These are phyloP conservation scores for Porites evermanni DNA, from an alignment of 92 coral and sea anemone genomes.

Conservation along the genomic window DNA sequence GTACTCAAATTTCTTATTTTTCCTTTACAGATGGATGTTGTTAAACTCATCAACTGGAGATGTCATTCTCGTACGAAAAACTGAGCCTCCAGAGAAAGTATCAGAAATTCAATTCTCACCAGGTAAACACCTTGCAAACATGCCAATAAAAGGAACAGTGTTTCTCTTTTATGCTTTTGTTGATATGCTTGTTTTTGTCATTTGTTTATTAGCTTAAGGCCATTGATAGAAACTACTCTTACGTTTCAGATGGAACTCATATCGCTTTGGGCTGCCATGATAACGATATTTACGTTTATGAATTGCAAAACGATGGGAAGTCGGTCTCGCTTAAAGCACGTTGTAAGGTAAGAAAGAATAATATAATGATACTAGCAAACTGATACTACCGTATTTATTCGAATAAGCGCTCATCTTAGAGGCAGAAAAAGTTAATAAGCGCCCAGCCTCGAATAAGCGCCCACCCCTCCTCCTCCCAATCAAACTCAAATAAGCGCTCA, in stretches of 20 bases:
- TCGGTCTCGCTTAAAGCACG: slow-evolving; percentile 67
- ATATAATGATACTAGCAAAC: not conserved
- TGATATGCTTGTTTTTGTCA: not conserved
- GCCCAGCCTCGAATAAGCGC: too few species aligned
- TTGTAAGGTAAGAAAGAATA: slow-evolving; percentile 59
- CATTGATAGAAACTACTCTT: not conserved
- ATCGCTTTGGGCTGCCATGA: slow-evolving; percentile 85
- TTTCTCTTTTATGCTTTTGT: not conserved
- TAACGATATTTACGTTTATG: slow-evolving; percentile 71
- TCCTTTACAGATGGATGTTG: slow-evolving; percentile 63
- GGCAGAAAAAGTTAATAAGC: too few species aligned
- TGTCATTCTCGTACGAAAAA: slow-evolving; percentile 43
- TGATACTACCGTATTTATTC: too few species aligned
- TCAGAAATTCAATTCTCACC: slow-evolving; percentile 87
- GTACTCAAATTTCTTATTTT: too few species aligned
- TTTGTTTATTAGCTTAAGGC: not conserved
- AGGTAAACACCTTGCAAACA: slow-evolving; percentile 38
- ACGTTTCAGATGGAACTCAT: slow-evolving; percentile 67
- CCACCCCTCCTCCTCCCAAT: too few species aligned
- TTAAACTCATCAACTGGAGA: slow-evolving; percentile 66
- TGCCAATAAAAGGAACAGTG: not conserved
- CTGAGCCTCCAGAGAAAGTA: slow-evolving; percentile 77
- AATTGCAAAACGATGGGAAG: slow-evolving; percentile 66
- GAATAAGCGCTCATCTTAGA: too few species aligned
- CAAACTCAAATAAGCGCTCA: too few species aligned